A percentile compares a stretch with the other conserved stretches of the same genome.
phyloP scores from a whole-genome alignment of 2,113 vertebrate species.

The Aldabrachelys gigantea region DNA sequence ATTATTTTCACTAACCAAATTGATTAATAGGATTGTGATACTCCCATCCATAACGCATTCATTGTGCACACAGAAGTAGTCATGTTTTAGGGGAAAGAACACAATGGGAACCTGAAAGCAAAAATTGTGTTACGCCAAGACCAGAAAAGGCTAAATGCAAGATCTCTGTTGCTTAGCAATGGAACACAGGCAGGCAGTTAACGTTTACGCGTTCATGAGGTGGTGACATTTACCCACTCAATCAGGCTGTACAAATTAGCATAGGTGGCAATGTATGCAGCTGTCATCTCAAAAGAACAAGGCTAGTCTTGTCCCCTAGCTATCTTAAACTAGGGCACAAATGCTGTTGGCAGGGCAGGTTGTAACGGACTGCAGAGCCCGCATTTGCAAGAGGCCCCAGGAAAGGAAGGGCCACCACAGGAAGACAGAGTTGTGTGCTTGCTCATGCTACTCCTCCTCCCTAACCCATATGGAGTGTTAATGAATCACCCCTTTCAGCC shows the following conservation, averaged over 20 bases:
- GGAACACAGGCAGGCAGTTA: too few species aligned
- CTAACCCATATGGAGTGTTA: background rate
- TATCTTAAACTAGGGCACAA: background rate
- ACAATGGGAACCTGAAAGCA: background rate
- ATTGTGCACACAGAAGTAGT: background rate
- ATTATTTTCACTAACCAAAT: background rate
- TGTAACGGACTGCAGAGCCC: background rate
- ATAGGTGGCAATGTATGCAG: background rate
- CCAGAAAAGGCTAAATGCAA: background rate
- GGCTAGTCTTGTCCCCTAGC: background rate
- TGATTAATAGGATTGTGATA: background rate
- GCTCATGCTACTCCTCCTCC: background rate
- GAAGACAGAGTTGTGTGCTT: background rate
- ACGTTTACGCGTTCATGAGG: too few species aligned
- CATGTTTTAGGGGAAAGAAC: too few species aligned
- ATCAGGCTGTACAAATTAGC: background rate
- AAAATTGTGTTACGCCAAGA: background rate
- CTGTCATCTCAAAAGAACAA: background rate
- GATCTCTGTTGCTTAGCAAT: background rate
- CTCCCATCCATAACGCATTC: accelerated
- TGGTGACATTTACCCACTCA: background rate
- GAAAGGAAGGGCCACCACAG: background rate
- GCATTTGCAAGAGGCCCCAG: background rate
- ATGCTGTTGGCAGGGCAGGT: background rate
- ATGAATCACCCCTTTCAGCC: background rate